Evolutionary conservation across 2,797 vertebrate genomes (phyloP), one percentile per base, ranked within the genome.

Genomic region (Micromesistius poutassou): DNA sequence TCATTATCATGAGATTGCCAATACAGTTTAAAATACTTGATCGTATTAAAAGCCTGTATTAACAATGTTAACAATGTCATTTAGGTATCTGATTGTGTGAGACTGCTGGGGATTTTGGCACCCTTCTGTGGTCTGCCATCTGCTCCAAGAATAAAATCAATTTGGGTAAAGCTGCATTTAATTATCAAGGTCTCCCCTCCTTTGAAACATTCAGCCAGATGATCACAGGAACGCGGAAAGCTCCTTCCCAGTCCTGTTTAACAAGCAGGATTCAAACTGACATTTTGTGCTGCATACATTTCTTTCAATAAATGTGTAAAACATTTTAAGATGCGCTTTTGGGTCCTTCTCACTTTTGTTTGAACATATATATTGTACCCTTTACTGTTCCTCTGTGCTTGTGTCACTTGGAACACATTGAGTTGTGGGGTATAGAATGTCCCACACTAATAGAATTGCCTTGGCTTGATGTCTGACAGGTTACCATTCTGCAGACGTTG

Each of bases 401-500:
- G 62, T 28, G 28, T 66, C 25, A 28, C 28, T 7, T 66, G 62
- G 62, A 66, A 66, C 62, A 66, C 9, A 66, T 66, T 66, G 62
- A 66, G 62, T 66, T 66, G 62, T 66, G 62, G 25, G 62, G 62
- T 28, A 66, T 66, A 66, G 25, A 66, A 66, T 62, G 55, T n/a
- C 55, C 55, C 22, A 25, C 22, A n/a, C 16, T 62, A 62, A 62
- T 66, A 25, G n/a, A 66, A 28, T 28, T 66, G 62, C 62, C 25
- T 66, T 66, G 16, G 33, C 12, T 66, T 40, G 73, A 36, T 68
- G 46, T 36, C 36, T 70, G 19, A 12, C 73, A 19, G 76, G 30
- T 71, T 66, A 4, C 31, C 62, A 78, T 79, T 73, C 40, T 74
- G 25, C 38, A 73, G 74, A 72, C 66, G 6, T 66, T 66, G 62